phyloP scores from a whole-genome alignment of 2,888 invertebrate genomes.

The Tanytarsus gracilentus region DNA sequence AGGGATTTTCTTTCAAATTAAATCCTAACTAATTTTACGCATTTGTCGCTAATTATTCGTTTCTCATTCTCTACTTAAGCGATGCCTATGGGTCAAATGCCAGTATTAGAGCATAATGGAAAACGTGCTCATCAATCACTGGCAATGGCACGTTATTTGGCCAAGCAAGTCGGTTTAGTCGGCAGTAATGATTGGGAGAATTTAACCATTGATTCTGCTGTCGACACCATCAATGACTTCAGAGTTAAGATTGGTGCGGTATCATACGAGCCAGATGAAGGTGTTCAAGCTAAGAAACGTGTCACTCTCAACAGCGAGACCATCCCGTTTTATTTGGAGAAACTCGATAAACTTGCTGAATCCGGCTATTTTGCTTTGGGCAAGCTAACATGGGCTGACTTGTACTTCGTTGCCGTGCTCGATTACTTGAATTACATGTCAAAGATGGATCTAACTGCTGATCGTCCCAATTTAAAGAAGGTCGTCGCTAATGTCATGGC shows the following conservation, averaged over 20 bases:
- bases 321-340: conserved; percentile 41
- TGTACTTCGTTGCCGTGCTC: conserved; percentile 44
- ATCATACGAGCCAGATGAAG: conserved; percentile 25
- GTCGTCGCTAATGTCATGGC: conserved; percentile 44
- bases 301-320: conserved; percentile 47
- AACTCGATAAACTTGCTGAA: conserved; percentile 8
- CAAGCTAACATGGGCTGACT: conserved; percentile 48
- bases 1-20: too few species aligned
- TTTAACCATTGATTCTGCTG: conserved; percentile 46
- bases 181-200: conserved; percentile 47
- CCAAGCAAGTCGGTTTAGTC: conserved; percentile 43
- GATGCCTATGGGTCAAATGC: conserved; percentile 29
- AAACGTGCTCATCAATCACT: conserved; percentile 45
- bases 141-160: conserved; percentile 48
- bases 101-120: conserved; percentile 43
- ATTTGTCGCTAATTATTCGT: not conserved
- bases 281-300: conserved; percentile 37
- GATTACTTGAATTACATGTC: conserved; percentile 45
- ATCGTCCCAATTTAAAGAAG: conserved; percentile 45
- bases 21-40: not conserved
- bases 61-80: too few species aligned
- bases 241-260: conserved; percentile 35
- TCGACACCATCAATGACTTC: conserved; percentile 47
- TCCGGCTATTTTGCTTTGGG: conserved; percentile 8
- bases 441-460: conserved; percentile 41